Conservation (phyloP, 2,888 invertebrate genomes). For the Celastrina argiolus region DNA sequence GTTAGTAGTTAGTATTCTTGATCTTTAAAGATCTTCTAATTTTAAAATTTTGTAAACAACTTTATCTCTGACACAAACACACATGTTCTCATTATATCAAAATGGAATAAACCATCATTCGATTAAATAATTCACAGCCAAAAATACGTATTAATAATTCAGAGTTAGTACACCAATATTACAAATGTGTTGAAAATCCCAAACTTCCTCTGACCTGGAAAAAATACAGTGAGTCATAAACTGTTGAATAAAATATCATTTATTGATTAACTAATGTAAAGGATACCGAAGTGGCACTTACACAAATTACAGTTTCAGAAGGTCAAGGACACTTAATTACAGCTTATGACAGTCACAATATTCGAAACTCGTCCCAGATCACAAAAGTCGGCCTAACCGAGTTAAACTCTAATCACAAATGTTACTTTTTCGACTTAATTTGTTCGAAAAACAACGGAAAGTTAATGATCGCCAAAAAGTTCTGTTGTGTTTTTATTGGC, state of each 20-base stretch:
- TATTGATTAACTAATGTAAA: not conserved
- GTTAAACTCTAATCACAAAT: constrained; percentile 1
- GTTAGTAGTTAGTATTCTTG: too few species aligned
- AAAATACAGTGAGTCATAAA: not conserved
- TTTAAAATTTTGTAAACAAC: too few species aligned
- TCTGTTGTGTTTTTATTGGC: not conserved
- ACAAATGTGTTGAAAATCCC: not conserved
- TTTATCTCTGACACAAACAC: too few species aligned
- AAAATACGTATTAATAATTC: not conserved
- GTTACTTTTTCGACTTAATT: constrained; percentile 2
- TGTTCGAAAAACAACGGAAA: not conserved
- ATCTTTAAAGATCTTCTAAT: too few species aligned
- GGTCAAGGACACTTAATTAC: not conserved
- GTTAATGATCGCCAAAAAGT: not conserved
- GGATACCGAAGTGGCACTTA: not conserved
- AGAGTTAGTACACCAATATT: not conserved
- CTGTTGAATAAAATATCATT: not conserved
- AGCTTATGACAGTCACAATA: not conserved
- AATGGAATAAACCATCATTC: not conserved
- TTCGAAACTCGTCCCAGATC: not conserved
- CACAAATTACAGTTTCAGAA: not conserved
- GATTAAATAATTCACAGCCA: too few species aligned
- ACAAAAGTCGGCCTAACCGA: constrained; percentile 11
- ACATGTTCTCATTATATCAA: too few species aligned
- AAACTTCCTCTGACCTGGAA: not conserved